phyloP scores from a whole-genome alignment of 2,113 vertebrate species.

The Pygoscelis adeliae region DNA sequence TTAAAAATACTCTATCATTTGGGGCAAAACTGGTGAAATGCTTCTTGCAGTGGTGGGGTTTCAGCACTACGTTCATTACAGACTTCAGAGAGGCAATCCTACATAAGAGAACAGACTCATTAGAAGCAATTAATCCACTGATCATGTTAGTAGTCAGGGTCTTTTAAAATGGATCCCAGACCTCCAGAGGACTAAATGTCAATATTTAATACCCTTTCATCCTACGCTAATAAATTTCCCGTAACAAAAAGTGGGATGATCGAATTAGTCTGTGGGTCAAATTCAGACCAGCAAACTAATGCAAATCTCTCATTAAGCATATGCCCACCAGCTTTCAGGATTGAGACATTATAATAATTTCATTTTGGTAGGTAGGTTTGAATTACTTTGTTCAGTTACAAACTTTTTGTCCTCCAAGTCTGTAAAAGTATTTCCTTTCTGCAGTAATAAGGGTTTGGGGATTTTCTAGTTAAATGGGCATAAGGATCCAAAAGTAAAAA shows the following conservation, averaged over 20 bases:
- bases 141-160: background rate
- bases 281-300: background rate
- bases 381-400: background rate
- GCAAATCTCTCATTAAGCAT: background rate
- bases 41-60: background rate
- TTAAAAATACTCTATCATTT: background rate
- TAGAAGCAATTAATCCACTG: background rate
- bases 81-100: background rate
- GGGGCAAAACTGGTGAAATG: background rate
- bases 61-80: background rate
- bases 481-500: background rate
- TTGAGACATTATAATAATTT: background rate
- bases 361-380: background rate
- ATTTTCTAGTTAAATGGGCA: background rate
- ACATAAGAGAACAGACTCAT: background rate
- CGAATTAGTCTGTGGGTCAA: background rate
- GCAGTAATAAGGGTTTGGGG: accelerated
- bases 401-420: background rate
- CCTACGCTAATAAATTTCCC: background rate
- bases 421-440: background rate
- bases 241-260: background rate
- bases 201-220: background rate
- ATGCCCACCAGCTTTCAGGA: background rate
- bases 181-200: background rate
- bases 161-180: background rate